These are phyloP conservation scores for Micrasema minimum DNA, from an alignment of 1,140 invertebrate species.

Conservation along the genomic window DNA sequence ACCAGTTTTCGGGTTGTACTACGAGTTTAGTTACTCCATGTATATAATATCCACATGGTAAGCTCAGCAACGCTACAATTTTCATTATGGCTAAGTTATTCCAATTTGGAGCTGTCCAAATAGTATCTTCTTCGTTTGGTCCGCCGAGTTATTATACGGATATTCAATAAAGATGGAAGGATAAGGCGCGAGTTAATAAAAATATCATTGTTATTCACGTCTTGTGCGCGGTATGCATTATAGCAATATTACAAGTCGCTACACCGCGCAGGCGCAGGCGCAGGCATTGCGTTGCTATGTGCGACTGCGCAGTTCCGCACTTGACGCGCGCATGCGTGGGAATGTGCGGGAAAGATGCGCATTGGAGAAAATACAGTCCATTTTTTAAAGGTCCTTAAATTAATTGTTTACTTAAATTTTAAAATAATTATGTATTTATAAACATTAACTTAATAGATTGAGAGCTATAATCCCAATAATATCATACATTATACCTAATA, in stretches of 20 bases:
- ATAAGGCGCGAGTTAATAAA: constrained; percentile 11
- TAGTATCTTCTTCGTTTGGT: constrained; percentile 18
- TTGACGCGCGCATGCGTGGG: background rate
- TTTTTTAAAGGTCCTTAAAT: too few relatives aligned
- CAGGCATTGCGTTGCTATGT: constrained; percentile 1
- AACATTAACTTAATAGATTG: too few relatives aligned
- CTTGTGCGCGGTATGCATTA: constrained; percentile 12
- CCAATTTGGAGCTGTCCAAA: constrained; percentile 9
- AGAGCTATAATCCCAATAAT: too few relatives aligned
- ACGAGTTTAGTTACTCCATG: too few relatives aligned
- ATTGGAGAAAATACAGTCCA: background rate
- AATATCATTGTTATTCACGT: constrained; percentile 20
- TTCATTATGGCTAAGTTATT: background rate
- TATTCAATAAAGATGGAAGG: constrained; percentile 29
- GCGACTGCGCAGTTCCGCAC: constrained; percentile 1
- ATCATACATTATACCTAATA: too few relatives aligned
- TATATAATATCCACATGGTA: too few relatives aligned
- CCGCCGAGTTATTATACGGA: constrained; percentile 6
- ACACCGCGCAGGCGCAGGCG: too few relatives aligned
- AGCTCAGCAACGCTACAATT: too few relatives aligned
- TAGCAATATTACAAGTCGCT: background rate
- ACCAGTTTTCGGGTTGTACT: too few relatives aligned
- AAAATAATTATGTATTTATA: too few relatives aligned
- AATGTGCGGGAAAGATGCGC: background rate
- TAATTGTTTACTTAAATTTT: too few relatives aligned